phyloP scores from a whole-genome alignment of 2,888 invertebrate species.

The Thecophora atra region DNA sequence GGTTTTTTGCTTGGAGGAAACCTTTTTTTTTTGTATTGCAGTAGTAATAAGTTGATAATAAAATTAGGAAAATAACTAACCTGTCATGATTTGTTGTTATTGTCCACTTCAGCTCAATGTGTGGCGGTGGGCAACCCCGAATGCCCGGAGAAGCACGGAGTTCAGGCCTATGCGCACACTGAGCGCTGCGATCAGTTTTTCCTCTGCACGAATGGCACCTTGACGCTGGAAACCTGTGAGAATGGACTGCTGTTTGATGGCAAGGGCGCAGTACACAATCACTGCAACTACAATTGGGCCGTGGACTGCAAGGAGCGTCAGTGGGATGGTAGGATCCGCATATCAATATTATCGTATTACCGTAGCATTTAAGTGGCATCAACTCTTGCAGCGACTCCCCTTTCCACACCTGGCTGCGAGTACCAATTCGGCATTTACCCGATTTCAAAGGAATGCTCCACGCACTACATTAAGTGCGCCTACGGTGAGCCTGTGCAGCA shows the following conservation, averaged over 20 bases:
- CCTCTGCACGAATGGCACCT: slow-evolving; percentile 88
- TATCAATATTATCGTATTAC: not conserved
- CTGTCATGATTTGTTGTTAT: too few species aligned
- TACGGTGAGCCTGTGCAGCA: slow-evolving; percentile 82
- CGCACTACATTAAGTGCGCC: slow-evolving; percentile 86
- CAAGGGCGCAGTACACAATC: slow-evolving; percentile 87
- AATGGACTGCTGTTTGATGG: slow-evolving; percentile 92
- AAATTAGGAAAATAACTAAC: too few species aligned
- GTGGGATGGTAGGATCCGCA: slow-evolving; percentile 75
- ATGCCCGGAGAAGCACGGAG: slow-evolving; percentile 84
- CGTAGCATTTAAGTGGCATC: not conserved
- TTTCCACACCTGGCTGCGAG: slow-evolving; percentile 84
- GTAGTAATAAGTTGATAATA: too few species aligned
- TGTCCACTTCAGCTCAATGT: slow-evolving; percentile 68
- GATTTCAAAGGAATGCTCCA: slow-evolving; percentile 81
- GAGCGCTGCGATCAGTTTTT: slow-evolving; percentile 90
- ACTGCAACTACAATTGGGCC: slow-evolving; percentile 95
- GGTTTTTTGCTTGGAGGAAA: too few species aligned
- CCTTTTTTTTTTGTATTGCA: too few species aligned
- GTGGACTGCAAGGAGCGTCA: slow-evolving; percentile 85
- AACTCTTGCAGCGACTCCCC: slow-evolving; percentile 75
- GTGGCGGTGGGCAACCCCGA: slow-evolving; percentile 74
- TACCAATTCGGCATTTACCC: slow-evolving; percentile 90
- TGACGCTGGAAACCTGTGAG: slow-evolving; percentile 90
- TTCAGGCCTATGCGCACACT: slow-evolving; percentile 85